Base-by-base conservation (phyloP, 1,140 invertebrate species). In the Camponotus floridanus region DNA sequence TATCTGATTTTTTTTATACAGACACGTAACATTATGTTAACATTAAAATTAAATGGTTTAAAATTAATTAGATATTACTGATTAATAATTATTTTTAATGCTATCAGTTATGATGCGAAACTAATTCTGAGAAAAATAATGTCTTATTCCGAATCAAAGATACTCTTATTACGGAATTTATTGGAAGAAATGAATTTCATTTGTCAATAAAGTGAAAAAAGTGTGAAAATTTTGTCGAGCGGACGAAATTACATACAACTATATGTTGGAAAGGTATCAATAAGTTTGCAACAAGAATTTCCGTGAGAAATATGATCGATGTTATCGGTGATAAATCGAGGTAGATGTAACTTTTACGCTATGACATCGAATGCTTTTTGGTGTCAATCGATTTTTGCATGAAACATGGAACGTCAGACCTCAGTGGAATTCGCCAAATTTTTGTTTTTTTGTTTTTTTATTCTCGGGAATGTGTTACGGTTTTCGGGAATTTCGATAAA, bases 301-400 rank as follows among this genome's bases (percentile, higher is more conserved):
- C 39, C n/a, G 26, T 62, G 68, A 39, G 55, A 74, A 83, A 83
- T 83, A 83, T 83, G 79, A 83, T 83, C 79, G 79, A 83, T 83
- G 79, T 83, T 83, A 83, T 83, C 68, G 79, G 55, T 74, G 79
- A 83, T 83, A 74, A 83, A 83, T 83, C 79, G 79, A 83, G 55
- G 21, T 73, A 48, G 79, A 74, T 74, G 79, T 83, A 83, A 83
- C 81, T 78, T 76, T 85, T 78, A 78, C 61, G 45, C 59, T 65
- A 62, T 78, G 81, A 85, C 45, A 68, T 62, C 33, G 59, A 67
- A 79, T 36, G 76, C 51, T 79, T 88, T 51, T 73, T 45, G 65
- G 86, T 84, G 67, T 78, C 65, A 85, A 87, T 61, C n/a, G 65
- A 85, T 87, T 85, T 79, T 48, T 36, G 4, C n/a, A 5, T 31